Evolutionary conservation across 2,797 vertebrate species (phyloP), one percentile per base, ranked within the genome.

Genomic region (Protosalanx chinensis): DNA sequence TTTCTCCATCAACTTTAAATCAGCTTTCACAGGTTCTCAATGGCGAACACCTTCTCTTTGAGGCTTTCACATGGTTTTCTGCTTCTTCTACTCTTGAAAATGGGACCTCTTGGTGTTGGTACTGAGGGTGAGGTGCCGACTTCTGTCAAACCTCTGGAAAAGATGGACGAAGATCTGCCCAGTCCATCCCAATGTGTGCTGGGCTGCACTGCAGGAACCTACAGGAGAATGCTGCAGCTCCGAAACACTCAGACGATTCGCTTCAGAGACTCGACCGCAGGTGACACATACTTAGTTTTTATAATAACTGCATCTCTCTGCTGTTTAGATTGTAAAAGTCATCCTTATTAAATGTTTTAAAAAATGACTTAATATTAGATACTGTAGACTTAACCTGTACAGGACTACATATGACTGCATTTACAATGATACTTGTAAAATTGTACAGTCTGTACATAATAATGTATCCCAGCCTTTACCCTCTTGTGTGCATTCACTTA

Each of bases 251-350:
- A 13, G 7, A 67, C 46, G 4, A 18, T 67, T 2, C 46, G 65
- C 46, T 67, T 67, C 29, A 67, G 16, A 29, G 65, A 67, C 49
- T 67, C 65, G 13, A 18, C 27, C 32, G 20, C 65, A 67, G 65
- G 65, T 67, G 65, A 67, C 46, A 67, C 29, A 66, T 10, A 49
- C 29, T 49, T 46, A 27, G 16, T 29, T 1, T 41, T 30, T 0
- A 16, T 18, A 35, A 35, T 35, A 64, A n/a, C 29, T 41, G n/a
- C 13, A 64, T 20, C 13, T 41, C 18, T 64, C 18, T 4, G 15
- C 29, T 15, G 16, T 33, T 2, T 16, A 62, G 15, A 16, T 15
- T 6, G 23, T 62, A 8, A 29, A 5, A 5, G 6, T 56, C 3
- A 56, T 56, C 5, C 4, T n/a, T 56, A 18, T 56, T 16, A 16